phyloP scores from a whole-genome alignment of 2,797 vertebrate genomes.

The Sebastiscus tertius region DNA sequence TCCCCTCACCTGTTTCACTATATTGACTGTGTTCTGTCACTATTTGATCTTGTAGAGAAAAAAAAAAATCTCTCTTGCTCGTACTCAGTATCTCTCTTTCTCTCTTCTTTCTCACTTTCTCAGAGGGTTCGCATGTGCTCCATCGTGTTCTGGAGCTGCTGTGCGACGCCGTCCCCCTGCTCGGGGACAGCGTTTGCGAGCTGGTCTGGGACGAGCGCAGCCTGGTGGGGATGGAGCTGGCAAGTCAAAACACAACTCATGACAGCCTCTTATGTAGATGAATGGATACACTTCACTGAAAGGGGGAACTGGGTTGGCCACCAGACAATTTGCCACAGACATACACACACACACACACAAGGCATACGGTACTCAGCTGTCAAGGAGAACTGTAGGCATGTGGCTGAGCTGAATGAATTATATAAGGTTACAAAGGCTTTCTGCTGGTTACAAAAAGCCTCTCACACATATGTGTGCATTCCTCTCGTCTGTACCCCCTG shows the following conservation, averaged over 20 bases:
- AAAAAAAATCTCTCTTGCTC: conserved; percentile 6
- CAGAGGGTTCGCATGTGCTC: conserved; percentile 88
- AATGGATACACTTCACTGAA: conserved; percentile 77
- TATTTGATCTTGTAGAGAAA: conserved; percentile 44
- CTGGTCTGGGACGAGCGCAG: conserved; percentile 95
- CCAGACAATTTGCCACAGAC: conserved; percentile 73
- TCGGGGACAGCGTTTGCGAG: conserved; percentile 88
- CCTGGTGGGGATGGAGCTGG: conserved; percentile 93
- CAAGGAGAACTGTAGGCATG: conserved; percentile 65
- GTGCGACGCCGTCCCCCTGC: conserved; percentile 84
- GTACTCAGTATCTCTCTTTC: conserved; percentile 19
- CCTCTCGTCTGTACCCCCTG: conserved; percentile 31
- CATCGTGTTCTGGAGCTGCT: conserved; percentile 90
- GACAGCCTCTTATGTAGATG: conserved; percentile 80
- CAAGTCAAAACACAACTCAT: conserved; percentile 81
- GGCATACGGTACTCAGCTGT: conserved; percentile 68
- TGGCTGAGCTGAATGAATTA: conserved; percentile 67
- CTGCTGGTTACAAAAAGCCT: conserved; percentile 44
- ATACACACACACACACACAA: too few relatives aligned
- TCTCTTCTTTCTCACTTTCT: conserved; percentile 69
- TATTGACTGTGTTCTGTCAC: conserved; percentile 21
- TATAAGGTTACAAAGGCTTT: conserved; percentile 63
- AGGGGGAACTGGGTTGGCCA: conserved; percentile 64
- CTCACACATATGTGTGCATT: conserved; percentile 26
- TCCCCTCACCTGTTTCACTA: conserved; percentile 23